phyloP scores from a whole-genome alignment of 2,113 vertebrate genomes.

The Felis catus region DNA sequence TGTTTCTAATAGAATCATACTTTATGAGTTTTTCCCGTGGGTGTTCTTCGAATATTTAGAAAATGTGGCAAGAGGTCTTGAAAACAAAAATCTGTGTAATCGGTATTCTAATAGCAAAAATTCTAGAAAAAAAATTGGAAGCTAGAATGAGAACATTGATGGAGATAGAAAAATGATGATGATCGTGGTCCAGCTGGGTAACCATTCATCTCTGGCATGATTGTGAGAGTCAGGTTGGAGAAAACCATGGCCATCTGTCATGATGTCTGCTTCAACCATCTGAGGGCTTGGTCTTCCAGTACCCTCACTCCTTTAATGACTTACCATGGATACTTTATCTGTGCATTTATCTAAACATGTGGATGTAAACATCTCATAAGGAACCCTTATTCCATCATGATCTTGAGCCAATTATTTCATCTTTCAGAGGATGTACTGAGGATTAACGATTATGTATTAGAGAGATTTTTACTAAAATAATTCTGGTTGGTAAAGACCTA shows the following conservation, averaged over 20 bases:
- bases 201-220: background rate
- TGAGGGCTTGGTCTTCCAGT: background rate
- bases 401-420: background rate
- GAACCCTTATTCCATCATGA: background rate
- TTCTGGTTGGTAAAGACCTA: background rate
- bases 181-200: background rate
- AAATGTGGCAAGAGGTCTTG: background rate
- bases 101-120: background rate
- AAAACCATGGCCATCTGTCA: background rate
- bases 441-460: background rate
- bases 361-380: background rate
- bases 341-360: background rate
- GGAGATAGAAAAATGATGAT: background rate
- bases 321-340: background rate
- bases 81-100: background rate
- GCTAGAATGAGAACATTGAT: background rate
- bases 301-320: background rate
- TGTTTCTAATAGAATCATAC: constrained; percentile 10
- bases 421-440: background rate
- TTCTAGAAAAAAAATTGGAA: background rate
- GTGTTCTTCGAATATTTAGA: background rate
- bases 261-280: background rate
- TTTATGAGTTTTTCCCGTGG: background rate
- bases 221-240: background rate
- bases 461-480: background rate